Evolutionary conservation across 2,113 vertebrate genomes (phyloP).

Genomic region (Erinaceus europaeus): DNA sequence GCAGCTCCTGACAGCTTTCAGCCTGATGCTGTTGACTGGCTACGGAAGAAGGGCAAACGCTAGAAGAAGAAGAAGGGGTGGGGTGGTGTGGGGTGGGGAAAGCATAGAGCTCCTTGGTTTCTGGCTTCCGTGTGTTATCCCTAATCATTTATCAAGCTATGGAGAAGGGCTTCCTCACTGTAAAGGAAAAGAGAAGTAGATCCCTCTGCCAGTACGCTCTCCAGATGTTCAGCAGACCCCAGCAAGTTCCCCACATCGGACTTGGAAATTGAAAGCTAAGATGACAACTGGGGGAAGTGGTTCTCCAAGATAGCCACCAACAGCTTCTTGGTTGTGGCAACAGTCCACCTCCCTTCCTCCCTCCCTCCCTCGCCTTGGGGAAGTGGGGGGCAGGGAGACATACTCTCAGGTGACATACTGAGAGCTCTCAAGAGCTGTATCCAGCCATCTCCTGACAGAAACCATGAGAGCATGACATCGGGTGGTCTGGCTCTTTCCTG

Average conservation of each 20-base stretch:
- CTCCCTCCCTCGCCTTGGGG: too few species aligned
- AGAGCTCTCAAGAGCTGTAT: neutral
- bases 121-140: slow-evolving; percentile 70
- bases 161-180: slow-evolving; percentile 41
- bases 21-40: too few species aligned
- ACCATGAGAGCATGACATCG: neutral
- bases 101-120: slow-evolving; percentile 29
- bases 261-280: slow-evolving; percentile 46
- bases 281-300: neutral
- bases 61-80: neutral
- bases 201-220: slow-evolving; percentile 63
- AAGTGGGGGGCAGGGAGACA: too few species aligned
- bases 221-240: slow-evolving; percentile 70
- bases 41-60: too few species aligned
- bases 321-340: neutral
- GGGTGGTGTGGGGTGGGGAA: too few species aligned
- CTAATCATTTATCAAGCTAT: slow-evolving; percentile 72
- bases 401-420: neutral
- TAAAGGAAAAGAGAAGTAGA: slow-evolving; percentile 72
- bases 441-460: neutral
- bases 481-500: neutral
- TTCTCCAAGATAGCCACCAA: slow-evolving; percentile 22
- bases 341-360: neutral
- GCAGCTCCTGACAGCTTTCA: too few species aligned
- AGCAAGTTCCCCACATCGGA: neutral